phyloP scores from a whole-genome alignment of 2,888 invertebrate genomes.

The Idaea straminata region DNA sequence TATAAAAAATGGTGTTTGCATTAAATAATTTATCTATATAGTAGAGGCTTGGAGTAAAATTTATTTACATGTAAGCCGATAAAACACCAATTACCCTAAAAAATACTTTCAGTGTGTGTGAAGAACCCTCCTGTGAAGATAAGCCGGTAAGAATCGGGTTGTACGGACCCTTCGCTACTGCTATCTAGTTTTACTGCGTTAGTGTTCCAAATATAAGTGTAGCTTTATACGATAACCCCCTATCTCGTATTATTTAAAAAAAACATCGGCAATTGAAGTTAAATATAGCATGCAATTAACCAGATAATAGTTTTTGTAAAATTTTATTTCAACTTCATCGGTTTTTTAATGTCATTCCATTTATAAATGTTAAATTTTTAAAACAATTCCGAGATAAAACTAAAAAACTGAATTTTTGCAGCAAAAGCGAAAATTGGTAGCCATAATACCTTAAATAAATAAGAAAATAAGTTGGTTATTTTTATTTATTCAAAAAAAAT shows the following conservation, averaged over 20 bases:
- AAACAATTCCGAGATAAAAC: not conserved
- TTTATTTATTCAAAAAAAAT: no score
- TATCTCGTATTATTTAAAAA: conserved; percentile 8
- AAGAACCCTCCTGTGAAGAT: no score
- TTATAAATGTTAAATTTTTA: not conserved
- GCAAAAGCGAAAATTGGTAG: no score
- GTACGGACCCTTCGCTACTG: not conserved
- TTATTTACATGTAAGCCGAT: no score
- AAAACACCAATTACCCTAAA: no score
- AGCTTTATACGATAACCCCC: not conserved
- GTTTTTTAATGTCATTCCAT: not conserved
- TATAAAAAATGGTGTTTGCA: no score
- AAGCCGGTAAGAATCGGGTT: conserved; percentile 6
- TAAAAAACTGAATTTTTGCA: no score
- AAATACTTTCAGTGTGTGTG: no score
- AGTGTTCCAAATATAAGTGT: not conserved
- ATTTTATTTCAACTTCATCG: not conserved
- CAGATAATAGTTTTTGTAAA: not conserved
- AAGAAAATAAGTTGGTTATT: no score
- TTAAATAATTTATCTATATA: no score
- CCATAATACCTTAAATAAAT: no score
- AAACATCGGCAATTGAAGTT: not conserved
- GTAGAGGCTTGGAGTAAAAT: no score
- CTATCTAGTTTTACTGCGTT: not conserved
- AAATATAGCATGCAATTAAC: not conserved